Percentiles rank a stretch among this genome's conserved stretches.
phyloP scores from a whole-genome alignment of 2,888 invertebrate species.

The Cheilosia pagana region DNA sequence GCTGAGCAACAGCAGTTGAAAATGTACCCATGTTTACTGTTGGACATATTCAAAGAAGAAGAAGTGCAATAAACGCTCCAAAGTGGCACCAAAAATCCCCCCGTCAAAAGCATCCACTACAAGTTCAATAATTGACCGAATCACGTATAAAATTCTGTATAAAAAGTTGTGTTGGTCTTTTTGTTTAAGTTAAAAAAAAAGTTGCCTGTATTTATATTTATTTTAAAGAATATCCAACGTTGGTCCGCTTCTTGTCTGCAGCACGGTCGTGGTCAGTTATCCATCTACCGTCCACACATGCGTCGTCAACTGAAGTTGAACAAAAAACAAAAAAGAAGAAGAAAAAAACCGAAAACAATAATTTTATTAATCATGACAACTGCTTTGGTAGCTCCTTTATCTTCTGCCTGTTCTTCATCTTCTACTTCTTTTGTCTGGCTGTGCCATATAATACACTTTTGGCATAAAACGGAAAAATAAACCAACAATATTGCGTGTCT shows the following conservation, averaged over 20 bases:
- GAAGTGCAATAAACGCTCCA: not conserved
- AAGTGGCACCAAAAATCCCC: not conserved
- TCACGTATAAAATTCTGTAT: slow-evolving; percentile 8
- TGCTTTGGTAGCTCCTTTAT: slow-evolving; percentile 45
- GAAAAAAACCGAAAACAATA: slow-evolving; percentile 50
- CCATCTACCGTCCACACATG: slow-evolving; percentile 23
- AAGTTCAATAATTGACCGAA: slow-evolving; percentile 30
- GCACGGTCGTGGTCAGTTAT: slow-evolving; percentile 2
- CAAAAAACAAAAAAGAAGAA: not conserved
- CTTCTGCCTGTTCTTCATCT: slow-evolving; percentile 17
- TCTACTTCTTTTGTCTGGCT: slow-evolving; percentile 22
- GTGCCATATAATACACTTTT: not conserved
- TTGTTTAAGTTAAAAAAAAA: slow-evolving; percentile 1
- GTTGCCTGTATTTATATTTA: no score
- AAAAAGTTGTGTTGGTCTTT: slow-evolving; percentile 1
- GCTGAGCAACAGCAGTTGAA: not conserved
- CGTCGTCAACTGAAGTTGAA: slow-evolving; percentile 3
- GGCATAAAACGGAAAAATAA: not conserved
- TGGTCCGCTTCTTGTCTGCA: slow-evolving; percentile 16
- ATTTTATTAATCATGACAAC: slow-evolving; percentile 71
- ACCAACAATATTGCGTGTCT: slow-evolving; percentile 49
- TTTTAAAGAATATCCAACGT: not conserved
- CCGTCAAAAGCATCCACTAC: not conserved
- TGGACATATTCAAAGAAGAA: not conserved
- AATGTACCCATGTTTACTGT: not conserved